Evolutionary conservation across 2,888 invertebrate genomes (phyloP), one percentile per base, ranked within the genome.

Genomic region (Caenorhabditis sp.): DNA sequence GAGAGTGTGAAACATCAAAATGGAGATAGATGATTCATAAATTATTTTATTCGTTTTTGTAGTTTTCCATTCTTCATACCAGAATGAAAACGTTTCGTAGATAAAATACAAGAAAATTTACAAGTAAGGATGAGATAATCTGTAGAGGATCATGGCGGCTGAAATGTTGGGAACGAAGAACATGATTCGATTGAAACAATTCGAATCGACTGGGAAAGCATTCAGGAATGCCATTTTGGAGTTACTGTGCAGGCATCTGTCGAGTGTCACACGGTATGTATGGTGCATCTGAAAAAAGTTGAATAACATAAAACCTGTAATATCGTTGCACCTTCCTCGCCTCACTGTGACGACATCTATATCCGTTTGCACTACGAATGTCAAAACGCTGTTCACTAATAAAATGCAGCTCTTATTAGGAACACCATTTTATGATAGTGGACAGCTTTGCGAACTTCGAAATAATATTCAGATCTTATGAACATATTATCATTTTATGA

Each of bases 151-250:
- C 80, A 83, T 80, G 41, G 68, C 56, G 16, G 70, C 58, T 49
- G 84, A 64, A 41, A 84, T 72, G 56, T 80, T 84, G 7, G 84
- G 80, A 68, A 76, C 41, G 31, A 80, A 31, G 68, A 84, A 76
- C 59, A 84, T 75, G 12, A 76, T 61, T 54, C 75, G 70, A 56
- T 83, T 74, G 66, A 80, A 79, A 22, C 28, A 63, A 38, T 70
- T 54, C 58, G 75, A 72, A 44, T 83, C 72, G 64, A 83, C 76
- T 8, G 75, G 74, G 51, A 84, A 72, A 10, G 76, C 69, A 66
- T 76, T 80, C 22, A 84, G 19, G 44, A 80, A 73, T 8, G 66
- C 26, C 61, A 80, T 51, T 51, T 72, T 72, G 16, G 84, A 61
- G 47, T 80, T 80, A 49, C 76, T 76, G 28, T 73, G 76, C 2